A percentile compares a stretch with the other conserved stretches of the same genome.
Evolutionary conservation across 2,888 invertebrate species (phyloP).

Genomic region (Andrena dorsata): DNA sequence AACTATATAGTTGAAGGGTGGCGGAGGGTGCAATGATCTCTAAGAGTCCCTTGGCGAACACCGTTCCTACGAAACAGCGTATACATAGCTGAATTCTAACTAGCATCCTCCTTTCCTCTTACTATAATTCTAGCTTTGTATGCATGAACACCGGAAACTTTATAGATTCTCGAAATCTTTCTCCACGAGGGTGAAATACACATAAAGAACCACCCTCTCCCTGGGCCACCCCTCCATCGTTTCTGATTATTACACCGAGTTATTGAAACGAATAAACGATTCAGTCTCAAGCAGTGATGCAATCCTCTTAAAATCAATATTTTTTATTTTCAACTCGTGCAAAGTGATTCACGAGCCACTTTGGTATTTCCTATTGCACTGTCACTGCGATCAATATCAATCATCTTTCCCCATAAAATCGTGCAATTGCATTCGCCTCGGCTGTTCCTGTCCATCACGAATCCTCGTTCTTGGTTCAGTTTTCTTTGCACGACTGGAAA

Average conservation of each 20-base stretch:
- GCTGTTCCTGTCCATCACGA: too few species aligned
- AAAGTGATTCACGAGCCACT: too few species aligned
- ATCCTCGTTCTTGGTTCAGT: too few species aligned
- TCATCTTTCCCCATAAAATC: too few species aligned
- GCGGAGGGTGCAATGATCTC: constrained; percentile 13
- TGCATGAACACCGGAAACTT: constrained; percentile 39
- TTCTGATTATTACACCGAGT: not conserved
- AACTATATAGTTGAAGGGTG: not conserved
- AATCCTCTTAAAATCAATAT: too few species aligned
- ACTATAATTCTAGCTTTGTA: constrained; percentile 46
- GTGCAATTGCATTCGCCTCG: too few species aligned
- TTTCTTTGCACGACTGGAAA: not conserved
- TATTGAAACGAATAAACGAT: not conserved
- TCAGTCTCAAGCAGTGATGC: not conserved
- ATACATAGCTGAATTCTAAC: constrained; percentile 18
- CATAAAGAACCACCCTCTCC: not conserved
- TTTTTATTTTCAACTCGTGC: too few species aligned
- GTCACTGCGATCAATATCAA: too few species aligned
- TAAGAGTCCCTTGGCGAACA: constrained; percentile 4
- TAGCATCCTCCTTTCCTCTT: constrained; percentile 10
- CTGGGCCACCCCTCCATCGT: not conserved
- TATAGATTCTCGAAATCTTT: constrained; percentile 17
- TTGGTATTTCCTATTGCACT: too few species aligned
- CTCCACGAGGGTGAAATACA: not conserved
- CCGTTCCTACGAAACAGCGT: constrained; percentile 7